These are phyloP conservation scores for Aphaenogaster ashmeadi DNA, from an alignment of 1,140 invertebrate genomes.

Conservation along the genomic window DNA sequence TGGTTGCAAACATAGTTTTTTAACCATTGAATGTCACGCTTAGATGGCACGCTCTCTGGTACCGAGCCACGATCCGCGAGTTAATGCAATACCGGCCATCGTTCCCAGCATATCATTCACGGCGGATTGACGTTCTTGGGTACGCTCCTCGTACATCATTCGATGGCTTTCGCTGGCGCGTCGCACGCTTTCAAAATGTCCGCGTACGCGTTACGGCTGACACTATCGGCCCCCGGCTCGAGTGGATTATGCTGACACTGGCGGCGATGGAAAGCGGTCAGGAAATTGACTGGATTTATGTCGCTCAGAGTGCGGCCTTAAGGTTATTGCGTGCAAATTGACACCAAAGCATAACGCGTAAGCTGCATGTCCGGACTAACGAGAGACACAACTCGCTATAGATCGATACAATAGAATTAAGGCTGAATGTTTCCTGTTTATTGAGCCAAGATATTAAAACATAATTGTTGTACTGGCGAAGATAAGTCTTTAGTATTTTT, in stretches of 20 bases:
- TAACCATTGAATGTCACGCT: background rate
- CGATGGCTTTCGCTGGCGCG: slow-evolving; percentile 53
- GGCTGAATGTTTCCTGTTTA: background rate
- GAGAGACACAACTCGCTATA: background rate
- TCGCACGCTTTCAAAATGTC: slow-evolving; percentile 73
- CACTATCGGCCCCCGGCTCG: slow-evolving; percentile 60
- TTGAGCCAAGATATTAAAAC: background rate
- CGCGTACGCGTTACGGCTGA: slow-evolving; percentile 39
- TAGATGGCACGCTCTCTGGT: slow-evolving; percentile 6
- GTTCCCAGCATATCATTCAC: slow-evolving; percentile 53
- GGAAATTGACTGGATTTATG: slow-evolving; percentile 74
- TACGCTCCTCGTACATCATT: slow-evolving; percentile 46
- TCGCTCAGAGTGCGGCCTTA: slow-evolving; percentile 59
- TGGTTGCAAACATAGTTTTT: background rate
- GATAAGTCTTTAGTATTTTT: too few species aligned
- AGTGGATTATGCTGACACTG: slow-evolving; percentile 73
- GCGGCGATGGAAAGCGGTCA: slow-evolving; percentile 70
- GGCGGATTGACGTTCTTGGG: slow-evolving; percentile 47
- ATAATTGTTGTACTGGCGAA: background rate
- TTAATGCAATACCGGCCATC: slow-evolving; percentile 60
- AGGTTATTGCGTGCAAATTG: slow-evolving; percentile 43
- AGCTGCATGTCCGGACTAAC: background rate
- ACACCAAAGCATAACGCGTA: slow-evolving; percentile 18
- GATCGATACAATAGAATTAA: background rate
- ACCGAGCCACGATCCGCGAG: slow-evolving; percentile 12